These are phyloP conservation scores for Indicator indicator DNA, from an alignment of 2,113 vertebrate genomes.

Conservation along the genomic window DNA sequence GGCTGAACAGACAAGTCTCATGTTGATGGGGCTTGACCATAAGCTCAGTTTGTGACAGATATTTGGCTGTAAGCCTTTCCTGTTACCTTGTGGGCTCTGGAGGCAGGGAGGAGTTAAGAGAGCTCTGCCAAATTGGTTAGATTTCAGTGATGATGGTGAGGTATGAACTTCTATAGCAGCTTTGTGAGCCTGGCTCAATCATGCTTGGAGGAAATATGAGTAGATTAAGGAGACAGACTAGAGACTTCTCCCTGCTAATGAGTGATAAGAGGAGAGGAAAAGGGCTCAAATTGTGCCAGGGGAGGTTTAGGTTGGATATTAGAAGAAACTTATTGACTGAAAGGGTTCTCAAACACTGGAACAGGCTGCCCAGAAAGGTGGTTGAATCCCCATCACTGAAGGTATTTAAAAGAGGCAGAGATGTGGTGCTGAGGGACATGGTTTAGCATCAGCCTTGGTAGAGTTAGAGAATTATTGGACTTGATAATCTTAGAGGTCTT, in stretches of 20 bases:
- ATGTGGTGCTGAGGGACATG: too few relatives aligned
- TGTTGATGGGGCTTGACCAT: not conserved
- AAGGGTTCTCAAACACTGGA: too few relatives aligned
- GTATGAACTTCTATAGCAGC: not conserved
- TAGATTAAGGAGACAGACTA: not conserved
- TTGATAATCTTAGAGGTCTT: too few relatives aligned
- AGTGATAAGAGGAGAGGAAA: too few relatives aligned
- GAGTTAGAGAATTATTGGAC: too few relatives aligned
- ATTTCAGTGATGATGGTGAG: not conserved
- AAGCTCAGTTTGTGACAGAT: not conserved
- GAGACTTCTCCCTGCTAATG: not conserved
- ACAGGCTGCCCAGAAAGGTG: too few relatives aligned
- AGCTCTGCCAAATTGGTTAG: not conserved
- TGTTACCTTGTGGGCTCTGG: not conserved
- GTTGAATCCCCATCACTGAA: too few relatives aligned
- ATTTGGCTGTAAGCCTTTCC: not conserved
- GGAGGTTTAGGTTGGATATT: too few relatives aligned
- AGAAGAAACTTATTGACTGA: too few relatives aligned
- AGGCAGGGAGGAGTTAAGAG: not conserved
- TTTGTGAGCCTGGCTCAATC: not conserved
- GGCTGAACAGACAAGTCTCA: not conserved
- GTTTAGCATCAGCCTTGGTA: too few relatives aligned
- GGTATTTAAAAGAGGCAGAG: too few relatives aligned
- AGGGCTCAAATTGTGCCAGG: too few relatives aligned
- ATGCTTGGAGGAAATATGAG: not conserved